These are phyloP conservation scores for Odontesthes bonariensis DNA, from an alignment of 2,113 vertebrate species.

Conservation along the genomic window DNA sequence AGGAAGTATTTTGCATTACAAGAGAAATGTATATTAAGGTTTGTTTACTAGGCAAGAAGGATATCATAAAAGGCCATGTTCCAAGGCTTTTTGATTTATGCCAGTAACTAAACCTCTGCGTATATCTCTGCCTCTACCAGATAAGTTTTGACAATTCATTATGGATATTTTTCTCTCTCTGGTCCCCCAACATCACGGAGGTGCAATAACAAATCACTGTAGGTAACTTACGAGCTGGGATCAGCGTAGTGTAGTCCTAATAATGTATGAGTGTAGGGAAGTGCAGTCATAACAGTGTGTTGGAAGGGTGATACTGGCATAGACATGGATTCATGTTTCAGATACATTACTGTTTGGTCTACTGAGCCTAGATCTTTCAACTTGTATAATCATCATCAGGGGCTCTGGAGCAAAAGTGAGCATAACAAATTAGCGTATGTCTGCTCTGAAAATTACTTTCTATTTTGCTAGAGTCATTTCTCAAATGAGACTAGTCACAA, in stretches of 20 bases:
- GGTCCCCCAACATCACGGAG: neutral
- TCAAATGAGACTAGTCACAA: constrained; percentile 21
- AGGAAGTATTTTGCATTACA: neutral
- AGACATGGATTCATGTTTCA: constrained; percentile 48
- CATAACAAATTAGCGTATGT: constrained; percentile 32
- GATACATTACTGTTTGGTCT: constrained; percentile 23
- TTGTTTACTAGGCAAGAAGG: neutral
- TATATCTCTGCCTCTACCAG: neutral
- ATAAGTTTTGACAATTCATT: neutral
- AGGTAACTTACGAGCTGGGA: neutral
- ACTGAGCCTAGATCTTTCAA: constrained; percentile 49
- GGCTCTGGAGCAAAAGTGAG: constrained; percentile 12
- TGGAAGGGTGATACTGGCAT: neutral
- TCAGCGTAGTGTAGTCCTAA: constrained; percentile 5
- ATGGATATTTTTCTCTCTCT: neutral
- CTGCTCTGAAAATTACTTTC: constrained; percentile 24
- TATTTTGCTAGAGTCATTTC: constrained; percentile 29
- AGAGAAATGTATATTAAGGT: neutral
- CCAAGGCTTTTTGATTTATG: neutral
- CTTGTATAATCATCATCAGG: constrained; percentile 55
- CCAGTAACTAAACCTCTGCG: neutral
- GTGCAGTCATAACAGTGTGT: neutral
- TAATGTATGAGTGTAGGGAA: constrained; percentile 14
- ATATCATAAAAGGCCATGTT: neutral
- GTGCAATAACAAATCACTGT: constrained; percentile 9